These are phyloP conservation scores for Limnephilus marmoratus DNA, from an alignment of 2,888 invertebrate genomes.

Conservation along the genomic window DNA sequence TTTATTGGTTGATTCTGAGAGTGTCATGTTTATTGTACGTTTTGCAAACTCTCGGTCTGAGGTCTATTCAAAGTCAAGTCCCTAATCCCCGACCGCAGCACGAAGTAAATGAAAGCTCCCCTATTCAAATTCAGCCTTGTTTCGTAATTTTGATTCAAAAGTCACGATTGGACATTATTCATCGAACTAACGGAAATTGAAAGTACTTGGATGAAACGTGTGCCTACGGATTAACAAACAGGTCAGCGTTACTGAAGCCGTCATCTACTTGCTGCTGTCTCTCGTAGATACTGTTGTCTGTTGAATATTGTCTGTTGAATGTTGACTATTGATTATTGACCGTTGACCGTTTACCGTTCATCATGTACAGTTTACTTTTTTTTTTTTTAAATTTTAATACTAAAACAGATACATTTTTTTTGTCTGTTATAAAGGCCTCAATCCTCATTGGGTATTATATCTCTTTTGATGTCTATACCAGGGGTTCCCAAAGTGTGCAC, in stretches of 20 bases:
- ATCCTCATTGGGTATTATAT: too few relatives aligned
- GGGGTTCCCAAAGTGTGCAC: too few relatives aligned
- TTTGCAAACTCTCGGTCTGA: background rate
- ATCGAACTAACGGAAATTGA: slow-evolving; percentile 11
- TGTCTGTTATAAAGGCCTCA: too few relatives aligned
- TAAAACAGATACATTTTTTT: too few relatives aligned
- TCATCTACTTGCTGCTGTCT: background rate
- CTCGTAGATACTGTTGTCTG: too few relatives aligned
- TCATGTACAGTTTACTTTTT: too few relatives aligned
- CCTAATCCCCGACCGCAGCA: background rate
- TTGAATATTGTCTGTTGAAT: too few relatives aligned
- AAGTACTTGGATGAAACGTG: background rate
- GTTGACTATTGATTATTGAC: too few relatives aligned
- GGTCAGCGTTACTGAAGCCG: background rate
- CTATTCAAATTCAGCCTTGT: background rate
- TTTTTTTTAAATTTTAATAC: too few relatives aligned
- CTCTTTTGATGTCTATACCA: too few relatives aligned
- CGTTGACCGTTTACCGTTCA: too few relatives aligned
- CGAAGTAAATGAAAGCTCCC: background rate
- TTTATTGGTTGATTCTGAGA: background rate
- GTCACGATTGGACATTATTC: slow-evolving; percentile 6
- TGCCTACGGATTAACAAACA: background rate
- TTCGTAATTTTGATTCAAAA: background rate
- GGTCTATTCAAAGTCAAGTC: background rate
- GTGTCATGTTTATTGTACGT: background rate